Evolutionary conservation across 53 echinoderm and acorn worm genomes (phyloP).

Genomic region (Temnopleurus reevesii): DNA sequence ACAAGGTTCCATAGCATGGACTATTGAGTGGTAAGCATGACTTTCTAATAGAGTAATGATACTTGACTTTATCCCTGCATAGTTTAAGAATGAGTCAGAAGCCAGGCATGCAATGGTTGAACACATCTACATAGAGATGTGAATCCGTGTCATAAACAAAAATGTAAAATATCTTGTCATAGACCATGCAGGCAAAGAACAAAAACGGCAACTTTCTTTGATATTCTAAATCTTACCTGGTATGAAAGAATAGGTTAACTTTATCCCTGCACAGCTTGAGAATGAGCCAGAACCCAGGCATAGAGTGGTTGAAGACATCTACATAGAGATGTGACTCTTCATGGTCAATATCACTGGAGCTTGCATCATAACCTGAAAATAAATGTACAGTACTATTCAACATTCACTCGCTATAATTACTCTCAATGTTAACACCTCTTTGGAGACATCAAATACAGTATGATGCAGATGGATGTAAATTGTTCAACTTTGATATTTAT

Average conservation of each 20-base stretch:
- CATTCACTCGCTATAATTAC: no score
- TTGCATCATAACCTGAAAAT: slow-evolving; percentile 86
- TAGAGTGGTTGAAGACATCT: slow-evolving; percentile 65
- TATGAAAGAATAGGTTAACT: slow-evolving; percentile 92
- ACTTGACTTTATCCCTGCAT: slow-evolving; percentile 76
- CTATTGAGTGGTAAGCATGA: no score
- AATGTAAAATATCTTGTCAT: no score
- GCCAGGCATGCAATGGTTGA: slow-evolving; percentile 82
- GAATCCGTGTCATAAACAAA: no score
- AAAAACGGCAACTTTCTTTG: no score
- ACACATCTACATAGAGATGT: slow-evolving; percentile 57
- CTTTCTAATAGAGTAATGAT: no score
- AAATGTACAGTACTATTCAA: background rate
- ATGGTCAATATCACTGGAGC: slow-evolving; percentile 83
- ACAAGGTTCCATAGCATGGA: slow-evolving; percentile 96
- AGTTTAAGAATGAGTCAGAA: slow-evolving; percentile 96
- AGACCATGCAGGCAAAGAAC: no score
- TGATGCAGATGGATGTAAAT: no score
- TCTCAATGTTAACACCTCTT: no score
- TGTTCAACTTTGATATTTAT: no score
- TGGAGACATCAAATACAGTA: no score
- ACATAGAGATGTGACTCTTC: slow-evolving; percentile 72
- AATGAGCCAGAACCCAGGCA: slow-evolving; percentile 99
- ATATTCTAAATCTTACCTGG: slow-evolving; percentile 62
- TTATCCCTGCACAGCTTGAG: slow-evolving; percentile 73